Evolutionary conservation across 2,888 invertebrate species (phyloP).

Genomic region (Siphonodentalium dalli): DNA sequence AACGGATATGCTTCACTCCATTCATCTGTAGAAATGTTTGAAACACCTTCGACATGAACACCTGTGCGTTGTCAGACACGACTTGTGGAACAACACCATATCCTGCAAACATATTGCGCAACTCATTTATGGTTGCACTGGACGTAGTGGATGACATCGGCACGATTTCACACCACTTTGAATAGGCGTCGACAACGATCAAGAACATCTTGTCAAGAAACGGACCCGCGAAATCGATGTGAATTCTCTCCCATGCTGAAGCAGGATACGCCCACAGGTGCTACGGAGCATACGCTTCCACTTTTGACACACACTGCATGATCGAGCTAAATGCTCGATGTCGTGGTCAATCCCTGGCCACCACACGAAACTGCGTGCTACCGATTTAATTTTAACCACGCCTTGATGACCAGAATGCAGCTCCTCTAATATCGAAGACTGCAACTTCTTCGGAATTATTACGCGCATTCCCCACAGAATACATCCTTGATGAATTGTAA

Average conservation of each 20-base stretch:
- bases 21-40: too few species aligned
- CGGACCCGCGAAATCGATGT: constrained; percentile 65
- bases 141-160: too few species aligned
- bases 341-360: constrained; percentile 32
- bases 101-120: too few species aligned
- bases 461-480: too few species aligned
- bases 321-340: constrained; percentile 31
- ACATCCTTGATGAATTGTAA: too few species aligned
- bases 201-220: constrained; percentile 43
- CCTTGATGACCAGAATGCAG: constrained; percentile 42
- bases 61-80: too few species aligned
- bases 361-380: constrained; percentile 39
- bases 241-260: constrained; percentile 56
- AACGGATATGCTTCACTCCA: too few species aligned
- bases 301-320: not conserved
- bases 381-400: constrained; percentile 35
- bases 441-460: too few species aligned
- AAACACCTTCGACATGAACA: too few species aligned
- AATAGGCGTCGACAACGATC: constrained; percentile 59
- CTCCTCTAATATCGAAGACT: constrained; percentile 32
- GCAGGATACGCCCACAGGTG: constrained; percentile 39
- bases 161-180: constrained; percentile 65
- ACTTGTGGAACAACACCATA: too few species aligned
- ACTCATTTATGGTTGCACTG: too few species aligned
- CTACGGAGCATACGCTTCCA: constrained; percentile 16